Conservation (phyloP, 2,113 vertebrate genomes). For the Crypturellus undulatus region DNA sequence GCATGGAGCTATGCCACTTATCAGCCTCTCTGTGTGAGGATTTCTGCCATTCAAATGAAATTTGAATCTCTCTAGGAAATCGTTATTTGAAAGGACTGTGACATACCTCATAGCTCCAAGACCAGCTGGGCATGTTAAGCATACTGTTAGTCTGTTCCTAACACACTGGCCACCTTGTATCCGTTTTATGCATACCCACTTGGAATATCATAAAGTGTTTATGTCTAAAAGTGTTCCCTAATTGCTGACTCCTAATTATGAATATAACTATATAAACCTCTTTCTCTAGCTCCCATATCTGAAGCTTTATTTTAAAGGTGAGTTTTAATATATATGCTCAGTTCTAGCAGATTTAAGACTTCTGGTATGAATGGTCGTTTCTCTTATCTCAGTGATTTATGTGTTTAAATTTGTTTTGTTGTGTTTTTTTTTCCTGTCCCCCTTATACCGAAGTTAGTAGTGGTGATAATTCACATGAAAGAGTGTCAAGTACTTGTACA, state of each 20-base stretch:
- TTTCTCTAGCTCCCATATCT: not conserved
- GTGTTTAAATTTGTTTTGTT: not conserved
- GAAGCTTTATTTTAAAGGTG: not conserved
- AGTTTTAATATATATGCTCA: not conserved
- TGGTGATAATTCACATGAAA: not conserved
- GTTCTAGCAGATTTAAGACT: not conserved
- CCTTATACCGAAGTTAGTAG: not conserved
- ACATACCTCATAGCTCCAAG: not conserved
- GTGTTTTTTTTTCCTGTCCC: not conserved
- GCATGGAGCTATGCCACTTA: not conserved
- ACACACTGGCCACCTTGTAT: accelerated
- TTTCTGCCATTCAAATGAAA: not conserved
- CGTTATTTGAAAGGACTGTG: not conserved
- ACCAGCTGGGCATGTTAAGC: not conserved
- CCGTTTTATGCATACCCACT: not conserved
- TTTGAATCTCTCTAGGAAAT: not conserved
- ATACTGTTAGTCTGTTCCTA: not conserved
- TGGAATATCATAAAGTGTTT: not conserved
- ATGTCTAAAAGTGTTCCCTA: not conserved
- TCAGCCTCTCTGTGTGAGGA: not conserved
- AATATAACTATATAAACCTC: not conserved
- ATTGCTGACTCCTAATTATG: not conserved
- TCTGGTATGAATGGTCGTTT: not conserved
- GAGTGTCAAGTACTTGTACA: not conserved
- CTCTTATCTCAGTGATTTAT: not conserved